Evolutionary conservation across 2,113 vertebrate genomes (phyloP), one percentile per base, ranked within the genome.

Genomic region (Elaphurus davidianus): DNA sequence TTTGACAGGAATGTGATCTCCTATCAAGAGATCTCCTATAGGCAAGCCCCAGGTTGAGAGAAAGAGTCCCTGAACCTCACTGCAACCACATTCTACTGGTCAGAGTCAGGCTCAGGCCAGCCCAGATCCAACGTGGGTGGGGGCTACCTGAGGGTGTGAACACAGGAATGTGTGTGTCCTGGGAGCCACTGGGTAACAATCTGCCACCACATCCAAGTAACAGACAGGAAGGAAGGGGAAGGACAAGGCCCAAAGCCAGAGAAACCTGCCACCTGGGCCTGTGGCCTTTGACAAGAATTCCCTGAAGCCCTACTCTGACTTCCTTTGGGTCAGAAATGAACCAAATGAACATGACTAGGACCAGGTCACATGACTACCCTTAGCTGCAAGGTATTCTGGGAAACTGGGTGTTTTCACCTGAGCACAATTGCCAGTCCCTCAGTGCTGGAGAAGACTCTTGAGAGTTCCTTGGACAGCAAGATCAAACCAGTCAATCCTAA

Each of bases 131-230:
- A 0, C 47, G 52, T 52, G 14, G 36, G 47, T 45, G 28, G 23
- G 7, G 23, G 64, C 14, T 9, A 12, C 43, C 50, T 0, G 0
- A 50, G 14, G 21, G 19, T 5, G 2, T 54, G 9, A 36, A 60
- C 71, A 50, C 21, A 81, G 57, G 52, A 57, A 71, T 13, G 59
- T 1, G 2, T 5, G 71, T 54, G 16, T 55, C 12, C 16, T n/a
- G 10, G 43, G 67, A 43, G 45, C 45, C 36, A 43, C 54, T 57
- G 54, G 74, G 57, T 55, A 76, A 55, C 4, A 11, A 16, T 10
- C 28, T 25, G 55, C 50, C 17, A 43, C n/a, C 45, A 91, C 2
- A 19, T 47, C 19, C 5, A 83, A 83, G 33, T n/a, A 33, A 59
- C 5, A 87, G 36, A 27, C 9, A 91, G 60, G 60, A 71, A 60